These are phyloP conservation scores for Tachuris rubrigastra DNA, from an alignment of 2,113 vertebrate genomes.

Conservation along the genomic window DNA sequence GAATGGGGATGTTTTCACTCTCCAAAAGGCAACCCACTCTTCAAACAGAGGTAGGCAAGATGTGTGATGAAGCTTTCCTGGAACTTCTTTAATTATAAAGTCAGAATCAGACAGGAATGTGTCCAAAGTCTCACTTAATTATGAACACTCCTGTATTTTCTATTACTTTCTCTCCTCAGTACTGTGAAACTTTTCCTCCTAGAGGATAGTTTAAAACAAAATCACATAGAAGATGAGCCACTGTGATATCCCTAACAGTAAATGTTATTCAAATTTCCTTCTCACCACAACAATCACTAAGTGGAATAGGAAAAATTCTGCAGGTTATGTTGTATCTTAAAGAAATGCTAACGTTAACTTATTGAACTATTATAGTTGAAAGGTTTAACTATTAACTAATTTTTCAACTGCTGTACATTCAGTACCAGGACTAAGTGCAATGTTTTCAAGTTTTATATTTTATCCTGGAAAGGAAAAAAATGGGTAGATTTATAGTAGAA, in stretches of 20 bases:
- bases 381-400: not conserved
- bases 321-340: not conserved
- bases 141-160: not conserved
- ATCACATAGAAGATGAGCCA: not conserved
- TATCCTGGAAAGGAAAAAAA: not conserved
- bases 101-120: not conserved
- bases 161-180: not conserved
- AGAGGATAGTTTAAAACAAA: not conserved
- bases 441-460: not conserved
- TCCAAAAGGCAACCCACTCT: not conserved
- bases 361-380: not conserved
- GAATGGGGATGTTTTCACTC: not conserved
- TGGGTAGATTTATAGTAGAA: not conserved
- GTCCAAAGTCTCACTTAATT: not conserved
- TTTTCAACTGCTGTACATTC: not conserved
- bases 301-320: not conserved
- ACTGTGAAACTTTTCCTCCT: not conserved
- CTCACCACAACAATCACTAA: not conserved
- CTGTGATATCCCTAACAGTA: not conserved
- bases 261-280: not conserved
- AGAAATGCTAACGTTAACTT: not conserved
- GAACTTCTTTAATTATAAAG: not conserved
- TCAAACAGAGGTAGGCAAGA: not conserved
- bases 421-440: not conserved
- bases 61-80: not conserved